Percentiles rank a stretch among this genome's conserved stretches.
These are phyloP conservation scores for Pithys albifrons DNA, from an alignment of 2,113 vertebrate species.

Conservation along the genomic window DNA sequence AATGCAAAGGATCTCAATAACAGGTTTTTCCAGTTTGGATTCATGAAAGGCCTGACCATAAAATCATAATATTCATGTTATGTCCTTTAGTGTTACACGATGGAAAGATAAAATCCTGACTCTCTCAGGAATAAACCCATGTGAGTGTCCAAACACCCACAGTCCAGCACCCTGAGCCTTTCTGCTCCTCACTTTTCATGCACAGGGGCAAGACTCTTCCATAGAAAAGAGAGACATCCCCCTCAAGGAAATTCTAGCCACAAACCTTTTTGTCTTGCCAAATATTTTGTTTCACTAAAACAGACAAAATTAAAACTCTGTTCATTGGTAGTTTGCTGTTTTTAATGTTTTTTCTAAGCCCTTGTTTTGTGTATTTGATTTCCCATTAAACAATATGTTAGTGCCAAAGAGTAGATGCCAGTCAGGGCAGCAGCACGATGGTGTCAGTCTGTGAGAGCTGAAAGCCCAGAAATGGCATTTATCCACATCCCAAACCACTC, in stretches of 20 bases:
- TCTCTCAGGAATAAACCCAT: not conserved
- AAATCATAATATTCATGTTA: not conserved
- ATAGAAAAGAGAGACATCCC: not conserved
- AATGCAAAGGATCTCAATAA: not conserved
- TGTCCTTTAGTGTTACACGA: not conserved
- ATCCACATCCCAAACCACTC: not conserved
- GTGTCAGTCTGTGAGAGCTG: not conserved
- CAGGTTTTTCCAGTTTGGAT: constrained; percentile 44
- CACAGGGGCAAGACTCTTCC: not conserved
- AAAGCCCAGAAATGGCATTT: not conserved
- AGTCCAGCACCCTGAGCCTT: not conserved
- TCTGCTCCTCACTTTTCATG: not conserved
- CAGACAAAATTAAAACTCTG: not conserved
- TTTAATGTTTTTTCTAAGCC: not conserved
- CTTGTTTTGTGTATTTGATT: not conserved
- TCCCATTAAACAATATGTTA: not conserved
- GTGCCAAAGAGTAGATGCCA: not conserved
- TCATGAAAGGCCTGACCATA: not conserved
- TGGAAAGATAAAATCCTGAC: not conserved
- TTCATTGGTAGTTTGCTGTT: not conserved
- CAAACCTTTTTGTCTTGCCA: not conserved
- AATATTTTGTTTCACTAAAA: not conserved
- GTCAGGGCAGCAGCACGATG: not conserved
- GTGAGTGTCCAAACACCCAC: not conserved
- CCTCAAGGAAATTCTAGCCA: not conserved